These are phyloP conservation scores for Alligator mississippiensis DNA, from an alignment of 2,113 vertebrate genomes.

Conservation along the genomic window DNA sequence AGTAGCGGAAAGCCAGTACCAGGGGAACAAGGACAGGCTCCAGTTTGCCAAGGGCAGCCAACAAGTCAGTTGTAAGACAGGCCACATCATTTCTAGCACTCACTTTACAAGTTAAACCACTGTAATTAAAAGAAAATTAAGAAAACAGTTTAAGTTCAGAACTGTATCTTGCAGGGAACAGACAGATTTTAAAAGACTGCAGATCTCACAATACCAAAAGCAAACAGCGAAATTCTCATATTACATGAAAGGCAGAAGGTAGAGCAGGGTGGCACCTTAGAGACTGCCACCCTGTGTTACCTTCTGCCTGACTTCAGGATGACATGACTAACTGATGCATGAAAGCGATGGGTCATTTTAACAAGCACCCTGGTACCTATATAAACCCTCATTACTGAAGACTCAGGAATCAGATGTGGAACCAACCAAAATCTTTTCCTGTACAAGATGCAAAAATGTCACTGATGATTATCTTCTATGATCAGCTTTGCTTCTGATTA, in stretches of 20 bases:
- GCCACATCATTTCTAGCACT: slow-evolving; percentile 97
- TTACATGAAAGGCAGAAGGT: too few species aligned
- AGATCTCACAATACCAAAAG: not conserved
- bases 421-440: not conserved
- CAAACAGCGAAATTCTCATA: not conserved
- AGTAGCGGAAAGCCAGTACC: slow-evolving; percentile 96
- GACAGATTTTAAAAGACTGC: not conserved
- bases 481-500: not conserved
- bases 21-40: slow-evolving; percentile 93
- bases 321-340: not conserved
- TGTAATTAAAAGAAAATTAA: slow-evolving; percentile 71
- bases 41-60: slow-evolving; percentile 90
- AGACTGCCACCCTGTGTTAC: too few species aligned
- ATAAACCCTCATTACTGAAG: not conserved
- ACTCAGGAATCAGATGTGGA: not conserved
- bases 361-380: not conserved
- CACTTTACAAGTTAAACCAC: slow-evolving; percentile 94
- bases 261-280: too few species aligned
- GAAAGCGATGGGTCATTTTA: not conserved
- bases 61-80: slow-evolving; percentile 95
- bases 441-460: not conserved
- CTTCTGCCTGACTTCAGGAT: too few species aligned
- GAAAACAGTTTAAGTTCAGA: not conserved
- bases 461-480: not conserved
- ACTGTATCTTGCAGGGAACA: not conserved